phyloP scores from a whole-genome alignment of 92 coral and sea anemone species.

The Galaxea fascicularis region DNA sequence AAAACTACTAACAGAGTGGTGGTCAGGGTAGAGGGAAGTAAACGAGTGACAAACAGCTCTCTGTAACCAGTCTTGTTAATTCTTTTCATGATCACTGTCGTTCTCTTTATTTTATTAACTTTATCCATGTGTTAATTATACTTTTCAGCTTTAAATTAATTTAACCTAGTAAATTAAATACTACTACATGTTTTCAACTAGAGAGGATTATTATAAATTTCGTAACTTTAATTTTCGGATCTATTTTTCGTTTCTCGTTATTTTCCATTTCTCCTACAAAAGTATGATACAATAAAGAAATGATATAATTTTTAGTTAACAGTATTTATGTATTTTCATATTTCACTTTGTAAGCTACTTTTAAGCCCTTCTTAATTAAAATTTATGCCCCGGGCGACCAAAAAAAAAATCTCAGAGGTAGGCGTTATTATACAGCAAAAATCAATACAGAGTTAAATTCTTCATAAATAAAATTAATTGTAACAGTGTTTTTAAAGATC shows the following conservation, averaged over 20 bases:
- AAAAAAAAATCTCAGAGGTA: too few species aligned
- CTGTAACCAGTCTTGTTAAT: too few species aligned
- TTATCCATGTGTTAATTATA: constrained; percentile 23
- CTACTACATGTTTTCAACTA: neutral
- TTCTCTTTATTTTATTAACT: neutral
- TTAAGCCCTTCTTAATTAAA: neutral
- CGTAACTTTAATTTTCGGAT: neutral
- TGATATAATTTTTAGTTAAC: neutral
- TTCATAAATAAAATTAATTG: constrained; percentile 7
- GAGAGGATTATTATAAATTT: neutral
- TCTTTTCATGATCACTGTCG: neutral
- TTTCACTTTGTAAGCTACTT: neutral
- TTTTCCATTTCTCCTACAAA: neutral
- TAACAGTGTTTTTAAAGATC: neutral
- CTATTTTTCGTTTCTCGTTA: constrained; percentile 4
- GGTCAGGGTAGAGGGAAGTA: too few species aligned
- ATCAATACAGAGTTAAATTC: neutral
- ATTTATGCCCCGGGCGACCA: neutral
- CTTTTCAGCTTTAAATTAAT: neutral
- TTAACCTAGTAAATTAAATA: constrained; percentile 10
- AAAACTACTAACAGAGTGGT: too few species aligned
- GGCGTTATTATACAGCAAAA: neutral
- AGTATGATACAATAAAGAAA: neutral
- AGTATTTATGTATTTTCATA: neutral
- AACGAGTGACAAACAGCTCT: too few species aligned